Evolutionary conservation across 2,888 invertebrate genomes (phyloP), one percentile per base, ranked within the genome.

Genomic region (Thecocarcelia acutangulata): DNA sequence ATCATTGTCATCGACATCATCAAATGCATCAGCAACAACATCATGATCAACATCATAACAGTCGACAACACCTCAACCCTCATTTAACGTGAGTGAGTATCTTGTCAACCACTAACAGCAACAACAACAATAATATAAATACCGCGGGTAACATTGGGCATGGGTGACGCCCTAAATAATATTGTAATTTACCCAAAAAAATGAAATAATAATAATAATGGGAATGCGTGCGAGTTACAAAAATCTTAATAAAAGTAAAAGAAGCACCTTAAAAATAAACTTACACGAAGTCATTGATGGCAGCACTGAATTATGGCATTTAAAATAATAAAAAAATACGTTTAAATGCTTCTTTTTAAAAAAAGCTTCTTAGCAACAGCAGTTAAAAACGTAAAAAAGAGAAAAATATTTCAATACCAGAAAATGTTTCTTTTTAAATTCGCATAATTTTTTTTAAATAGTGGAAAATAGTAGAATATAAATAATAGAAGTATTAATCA

Each of bases 161-260:
- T 78, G 82, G 82, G 82, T 78, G 82, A 82, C 82, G 82, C 82
- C 82, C 78, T 82, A 78, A 74, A 82, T 74, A 74, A 66, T 74
- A 64, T 64, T 78, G 17, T 78, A 59, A 52, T 58, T 66, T 42
- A 66, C 21, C 40, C 64, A 72, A 50, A 50, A 78, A 66, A 33
- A 33, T n/a, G 6, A 28, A 28, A 28, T 28, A 4, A 28, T 28
- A 28, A 28, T 28, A 28, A 28, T 28, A 33, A 52, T 52, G 58
- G 59, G 37, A 59, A 72, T 66, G 64, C 59, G 64, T 72, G 64
- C 54, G 21, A 56, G 42, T 70, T 58, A 56, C 21, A 61, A 48
- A 54, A 56, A 66, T 9, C 61, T 59, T 46, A 61, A 61, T 52
- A 66, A 59, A 44, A 69, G 8, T 12, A 63, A 28, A 3, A 68